phyloP scores from a whole-genome alignment of 2,888 invertebrate species.

The Thelaira solivaga region DNA sequence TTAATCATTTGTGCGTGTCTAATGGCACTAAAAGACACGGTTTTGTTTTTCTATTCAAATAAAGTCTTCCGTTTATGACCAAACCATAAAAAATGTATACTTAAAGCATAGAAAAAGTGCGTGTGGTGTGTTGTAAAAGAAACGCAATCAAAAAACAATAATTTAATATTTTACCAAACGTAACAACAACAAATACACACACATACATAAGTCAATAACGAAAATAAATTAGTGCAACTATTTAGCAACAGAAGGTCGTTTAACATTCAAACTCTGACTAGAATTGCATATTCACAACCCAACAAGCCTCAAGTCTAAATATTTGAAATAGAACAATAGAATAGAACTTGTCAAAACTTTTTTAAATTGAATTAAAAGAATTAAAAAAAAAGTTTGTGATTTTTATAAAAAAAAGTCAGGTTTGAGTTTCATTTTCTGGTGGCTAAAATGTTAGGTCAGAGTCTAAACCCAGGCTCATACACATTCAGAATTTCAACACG shows the following conservation, averaged over 20 bases:
- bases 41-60: neutral
- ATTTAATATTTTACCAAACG: too few relatives aligned
- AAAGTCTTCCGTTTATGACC: slow-evolving; percentile 9
- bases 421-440: too few relatives aligned
- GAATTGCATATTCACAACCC: neutral
- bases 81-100: slow-evolving; percentile 5
- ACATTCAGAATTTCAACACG: too few relatives aligned
- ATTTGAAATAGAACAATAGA: too few relatives aligned
- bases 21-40: slow-evolving; percentile 42
- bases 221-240: slow-evolving; percentile 38
- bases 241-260: slow-evolving; percentile 38
- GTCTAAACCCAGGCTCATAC: too few relatives aligned
- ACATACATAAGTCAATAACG: slow-evolving; percentile 48
- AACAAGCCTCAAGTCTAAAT: too few relatives aligned
- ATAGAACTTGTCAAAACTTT: too few relatives aligned
- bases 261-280: slow-evolving; percentile 24
- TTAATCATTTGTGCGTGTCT: slow-evolving; percentile 65
- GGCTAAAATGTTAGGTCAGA: too few relatives aligned
- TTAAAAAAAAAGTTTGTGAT: too few relatives aligned
- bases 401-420: too few relatives aligned
- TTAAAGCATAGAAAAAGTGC: slow-evolving; percentile 19
- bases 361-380: too few relatives aligned
- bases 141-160: neutral
- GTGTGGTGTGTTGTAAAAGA: neutral
- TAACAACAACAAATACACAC: slow-evolving; percentile 27